Conservation (phyloP, 2,113 vertebrate species). For the Alligator mississippiensis region DNA sequence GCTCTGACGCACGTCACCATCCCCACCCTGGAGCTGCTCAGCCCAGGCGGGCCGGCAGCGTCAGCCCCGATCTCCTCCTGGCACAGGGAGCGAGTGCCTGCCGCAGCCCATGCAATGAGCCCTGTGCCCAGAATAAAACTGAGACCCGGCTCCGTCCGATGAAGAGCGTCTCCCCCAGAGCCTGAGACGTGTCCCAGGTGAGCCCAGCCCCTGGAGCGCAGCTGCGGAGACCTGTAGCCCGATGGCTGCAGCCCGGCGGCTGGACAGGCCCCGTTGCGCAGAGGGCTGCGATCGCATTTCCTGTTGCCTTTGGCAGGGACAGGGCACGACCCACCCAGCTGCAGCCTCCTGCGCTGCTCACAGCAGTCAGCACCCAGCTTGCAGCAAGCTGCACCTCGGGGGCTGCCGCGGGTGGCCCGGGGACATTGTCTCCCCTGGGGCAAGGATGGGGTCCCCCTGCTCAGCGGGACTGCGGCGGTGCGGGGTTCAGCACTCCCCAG, state of each 20-base stretch:
- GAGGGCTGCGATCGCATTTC: too few species aligned
- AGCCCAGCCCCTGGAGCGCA: not conserved
- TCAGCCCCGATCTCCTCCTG: not conserved
- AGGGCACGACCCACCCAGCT: too few species aligned
- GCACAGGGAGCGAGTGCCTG: not conserved
- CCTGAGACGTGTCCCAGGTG: not conserved
- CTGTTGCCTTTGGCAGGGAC: not conserved
- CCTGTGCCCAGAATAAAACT: too few species aligned
- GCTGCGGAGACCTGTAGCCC: not conserved
- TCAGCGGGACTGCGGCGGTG: too few species aligned
- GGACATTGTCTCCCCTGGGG: too few species aligned
- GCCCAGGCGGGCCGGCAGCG: not conserved
- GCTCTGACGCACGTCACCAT: not conserved
- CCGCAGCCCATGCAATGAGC: not conserved
- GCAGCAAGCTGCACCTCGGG: too few species aligned
- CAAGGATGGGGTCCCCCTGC: too few species aligned
- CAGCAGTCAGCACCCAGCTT: too few species aligned
- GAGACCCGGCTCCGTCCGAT: not conserved
- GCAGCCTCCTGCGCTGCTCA: too few species aligned
- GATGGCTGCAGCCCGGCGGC: not conserved
- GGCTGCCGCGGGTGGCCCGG: too few species aligned
- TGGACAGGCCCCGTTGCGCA: not conserved
- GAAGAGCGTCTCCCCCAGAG: not conserved
- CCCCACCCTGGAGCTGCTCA: not conserved
- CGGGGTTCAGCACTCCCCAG: accelerated